Evolutionary conservation across 2,888 invertebrate species (phyloP), one percentile per base, ranked within the genome.

Genomic region (Hydropsyche betteni): DNA sequence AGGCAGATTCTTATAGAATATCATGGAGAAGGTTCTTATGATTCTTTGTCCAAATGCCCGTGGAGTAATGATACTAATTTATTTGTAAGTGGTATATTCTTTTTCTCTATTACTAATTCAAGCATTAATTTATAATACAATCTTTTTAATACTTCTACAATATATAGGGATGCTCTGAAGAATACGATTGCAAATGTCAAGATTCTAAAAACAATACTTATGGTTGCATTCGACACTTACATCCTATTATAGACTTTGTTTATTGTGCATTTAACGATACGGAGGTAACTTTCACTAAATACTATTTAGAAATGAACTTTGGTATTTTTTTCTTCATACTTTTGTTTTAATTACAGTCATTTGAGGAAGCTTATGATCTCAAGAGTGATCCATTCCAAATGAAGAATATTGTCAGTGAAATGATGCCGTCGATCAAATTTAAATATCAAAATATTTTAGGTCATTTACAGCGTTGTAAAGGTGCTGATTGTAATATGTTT

Each of bases 181-280:
- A 89, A 8, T 90, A 89, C 79, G 90, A 89, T 68, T 97, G 96
- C 83, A 95, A 96, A 81, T 97, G 96, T 82, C 93, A 96, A 82
- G 96, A 97, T 83, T 85, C 91, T 0, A 88, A 84, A 80, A 97
- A 97, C 83, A 97, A 97, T 82, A 95, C 96, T 0, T 97, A 91
- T 81, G 86, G 87, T 0, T 97, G 96, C 81, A 82, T 95, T n/a
- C 84, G 95, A 44, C 89, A 91, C 80, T 83, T 95, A 69, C 87
- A 89, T 0, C 81, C 85, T 0, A 80, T 83, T 0, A 82, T 86
- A 51, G 86, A 91, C 81, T 87, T 89, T 80, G 89, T 93, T 80
- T 90, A 90, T 82, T 93, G 93, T 82, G 80, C 86, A 69, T 92
- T 93, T 80, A 83, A 84, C 24, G 91, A 92, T 79, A 80, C 85